Base-by-base conservation (phyloP, 2,113 vertebrate species). In the Tyto alba region DNA sequence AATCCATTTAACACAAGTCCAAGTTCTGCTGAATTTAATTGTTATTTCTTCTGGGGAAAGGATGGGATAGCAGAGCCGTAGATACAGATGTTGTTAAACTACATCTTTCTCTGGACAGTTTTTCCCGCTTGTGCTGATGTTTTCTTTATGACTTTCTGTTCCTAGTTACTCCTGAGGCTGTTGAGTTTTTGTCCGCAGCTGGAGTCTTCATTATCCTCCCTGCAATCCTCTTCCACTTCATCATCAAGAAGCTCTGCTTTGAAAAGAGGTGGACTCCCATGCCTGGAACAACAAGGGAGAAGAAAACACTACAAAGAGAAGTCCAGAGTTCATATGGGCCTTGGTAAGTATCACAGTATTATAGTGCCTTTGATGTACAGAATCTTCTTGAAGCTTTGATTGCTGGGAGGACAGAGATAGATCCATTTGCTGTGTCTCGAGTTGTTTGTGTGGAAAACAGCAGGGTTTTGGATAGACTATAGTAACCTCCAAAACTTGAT, bases 241-340 rank as follows among this genome's bases (percentile, higher is more conserved):
- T 98, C 98, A 99, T 98, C 96, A 99, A 99, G 97, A 99, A 99
- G 95, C 95, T 99, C 86, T 99, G 97, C 92, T 99, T 99, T 91
- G 98, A 99, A 47, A 97, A 97, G 13, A 36, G 97, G 97, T 14
- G 98, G 97, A 1, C 97, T 99, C 41, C 98, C 96, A 16, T 98
- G 98, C 64, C 97, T 98, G 86, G 98, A 99, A 90, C 97, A 98
- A 50, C 94, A 81, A 43, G 90, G 97, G 41, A 78, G 67, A 97
- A 95, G 97, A 95, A 98, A 98, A 89, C 64, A 88, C 56, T 93
- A 96, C 38, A 91, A 90, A 88, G 97, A 97, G 22, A 98, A 98
- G 47, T 64, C 86, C 17, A 97, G 98, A 17, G 74, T 97, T 78
- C 95, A 38, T 6, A 90, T 98, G 74, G 97, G 98, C 13, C 97